phyloP scores from a whole-genome alignment of 2,888 invertebrate genomes.

The Clivina fossor region DNA sequence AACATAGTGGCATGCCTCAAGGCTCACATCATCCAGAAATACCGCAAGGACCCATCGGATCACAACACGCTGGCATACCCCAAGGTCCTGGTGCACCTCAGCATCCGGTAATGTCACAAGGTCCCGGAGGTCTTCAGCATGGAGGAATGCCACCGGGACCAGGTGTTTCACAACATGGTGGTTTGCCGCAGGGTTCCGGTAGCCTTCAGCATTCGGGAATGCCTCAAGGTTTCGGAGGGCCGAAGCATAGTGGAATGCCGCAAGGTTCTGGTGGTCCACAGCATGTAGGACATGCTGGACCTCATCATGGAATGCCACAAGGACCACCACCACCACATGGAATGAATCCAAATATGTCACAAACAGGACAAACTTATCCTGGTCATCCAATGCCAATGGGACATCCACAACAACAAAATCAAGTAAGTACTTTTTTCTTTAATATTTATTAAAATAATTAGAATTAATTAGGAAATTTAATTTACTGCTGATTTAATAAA shows the following conservation, averaged over 20 bases:
- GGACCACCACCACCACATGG: constrained; percentile 40
- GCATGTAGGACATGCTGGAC: constrained; percentile 44
- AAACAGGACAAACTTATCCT: constrained; percentile 39
- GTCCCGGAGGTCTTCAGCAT: constrained; percentile 46
- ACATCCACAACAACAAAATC: constrained; percentile 46
- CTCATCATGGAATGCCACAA: constrained; percentile 56
- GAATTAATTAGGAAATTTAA: too few species aligned
- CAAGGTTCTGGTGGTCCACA: constrained; percentile 44
- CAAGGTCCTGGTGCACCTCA: constrained; percentile 45
- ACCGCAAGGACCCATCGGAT: constrained; percentile 44
- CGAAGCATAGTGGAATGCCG: constrained; percentile 41
- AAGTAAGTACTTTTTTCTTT: constrained; percentile 39
- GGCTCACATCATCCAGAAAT: constrained; percentile 45
- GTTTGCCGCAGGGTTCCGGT: constrained; percentile 43
- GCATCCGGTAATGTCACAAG: constrained; percentile 50
- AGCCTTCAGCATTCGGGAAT: constrained; percentile 47
- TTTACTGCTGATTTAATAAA: too few species aligned
- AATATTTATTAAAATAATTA: constrained; percentile 1
- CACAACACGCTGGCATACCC: constrained; percentile 45
- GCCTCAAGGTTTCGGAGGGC: constrained; percentile 45
- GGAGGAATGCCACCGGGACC: constrained; percentile 48
- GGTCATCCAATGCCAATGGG: constrained; percentile 44
- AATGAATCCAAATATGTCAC: constrained; percentile 41
- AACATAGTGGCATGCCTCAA: constrained; percentile 36
- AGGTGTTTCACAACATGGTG: constrained; percentile 46